Evolutionary conservation across 2,797 vertebrate species (phyloP).

Genomic region (Dendrocincla fuliginosa): DNA sequence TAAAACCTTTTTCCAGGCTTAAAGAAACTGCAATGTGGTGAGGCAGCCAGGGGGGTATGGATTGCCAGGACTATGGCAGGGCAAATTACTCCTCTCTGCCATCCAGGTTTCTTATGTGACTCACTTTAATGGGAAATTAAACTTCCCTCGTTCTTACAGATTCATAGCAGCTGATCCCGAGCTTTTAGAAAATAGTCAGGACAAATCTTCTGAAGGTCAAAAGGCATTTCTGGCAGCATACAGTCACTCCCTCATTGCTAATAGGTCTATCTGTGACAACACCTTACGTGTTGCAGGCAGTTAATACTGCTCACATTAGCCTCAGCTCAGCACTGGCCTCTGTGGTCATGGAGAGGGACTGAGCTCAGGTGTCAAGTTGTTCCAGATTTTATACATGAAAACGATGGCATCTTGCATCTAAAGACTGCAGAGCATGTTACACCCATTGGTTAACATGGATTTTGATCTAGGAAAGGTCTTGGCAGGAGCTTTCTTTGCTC

Average conservation of each 20-base stretch:
- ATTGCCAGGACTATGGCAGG: neutral
- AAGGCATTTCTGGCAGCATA: constrained; percentile 25
- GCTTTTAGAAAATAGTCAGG: neutral
- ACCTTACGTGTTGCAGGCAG: neutral
- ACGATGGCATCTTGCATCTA: neutral
- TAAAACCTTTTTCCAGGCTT: neutral
- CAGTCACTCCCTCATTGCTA: neutral
- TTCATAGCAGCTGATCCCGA: neutral
- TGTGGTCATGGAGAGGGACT: neutral
- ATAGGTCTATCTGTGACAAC: neutral
- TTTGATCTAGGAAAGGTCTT: neutral
- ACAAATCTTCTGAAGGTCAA: constrained; percentile 7
- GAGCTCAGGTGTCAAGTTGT: neutral
- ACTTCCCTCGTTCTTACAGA: neutral
- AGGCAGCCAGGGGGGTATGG: neutral
- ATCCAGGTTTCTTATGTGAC: neutral
- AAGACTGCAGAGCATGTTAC: neutral
- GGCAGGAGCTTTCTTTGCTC: neutral
- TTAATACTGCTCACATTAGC: neutral
- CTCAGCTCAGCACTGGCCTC: neutral
- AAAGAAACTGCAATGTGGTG: neutral
- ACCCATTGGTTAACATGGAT: neutral
- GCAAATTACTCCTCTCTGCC: neutral
- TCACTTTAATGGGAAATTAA: constrained; percentile 20
- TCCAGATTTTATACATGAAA: neutral